These are phyloP conservation scores for Etheostoma cragini DNA, from an alignment of 2,113 vertebrate species.

Conservation along the genomic window DNA sequence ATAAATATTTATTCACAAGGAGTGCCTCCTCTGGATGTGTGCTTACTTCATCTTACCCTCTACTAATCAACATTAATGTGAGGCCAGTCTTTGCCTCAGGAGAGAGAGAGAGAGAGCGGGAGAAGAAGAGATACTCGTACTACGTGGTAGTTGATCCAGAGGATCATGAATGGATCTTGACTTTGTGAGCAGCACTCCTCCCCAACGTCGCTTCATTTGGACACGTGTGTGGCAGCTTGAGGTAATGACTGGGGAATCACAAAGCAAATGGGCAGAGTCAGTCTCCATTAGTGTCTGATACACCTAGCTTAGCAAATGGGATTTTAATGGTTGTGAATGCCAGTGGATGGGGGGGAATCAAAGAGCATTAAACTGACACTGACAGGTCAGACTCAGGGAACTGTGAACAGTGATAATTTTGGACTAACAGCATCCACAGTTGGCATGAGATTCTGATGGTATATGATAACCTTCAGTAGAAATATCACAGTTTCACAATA, in stretches of 20 bases:
- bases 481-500: no score
- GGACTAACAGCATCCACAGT: constrained; percentile 43
- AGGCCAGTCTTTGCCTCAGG: constrained; percentile 26
- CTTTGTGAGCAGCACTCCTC: constrained; percentile 35
- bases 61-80: constrained; percentile 60
- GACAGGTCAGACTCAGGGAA: constrained; percentile 55
- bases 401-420: constrained; percentile 28
- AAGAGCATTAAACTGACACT: constrained; percentile 56
- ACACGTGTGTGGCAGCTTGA: constrained; percentile 22
- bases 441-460: no score
- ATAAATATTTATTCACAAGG: constrained; percentile 72
- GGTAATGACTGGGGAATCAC: constrained; percentile 58
- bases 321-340: constrained; percentile 59
- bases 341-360: constrained; percentile 19
- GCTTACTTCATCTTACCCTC: constrained; percentile 52
- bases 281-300: constrained; percentile 62
- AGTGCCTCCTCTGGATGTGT: constrained; percentile 65
- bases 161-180: constrained; percentile 49
- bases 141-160: constrained; percentile 25
- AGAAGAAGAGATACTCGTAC: constrained; percentile 27
- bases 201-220: constrained; percentile 16
- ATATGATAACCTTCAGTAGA: no score
- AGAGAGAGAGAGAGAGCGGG: background rate
- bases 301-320: constrained; percentile 53
- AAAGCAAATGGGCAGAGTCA: constrained; percentile 71